These are phyloP conservation scores for Auanema sp. DNA, from an alignment of 2,888 invertebrate genomes.

Conservation along the genomic window DNA sequence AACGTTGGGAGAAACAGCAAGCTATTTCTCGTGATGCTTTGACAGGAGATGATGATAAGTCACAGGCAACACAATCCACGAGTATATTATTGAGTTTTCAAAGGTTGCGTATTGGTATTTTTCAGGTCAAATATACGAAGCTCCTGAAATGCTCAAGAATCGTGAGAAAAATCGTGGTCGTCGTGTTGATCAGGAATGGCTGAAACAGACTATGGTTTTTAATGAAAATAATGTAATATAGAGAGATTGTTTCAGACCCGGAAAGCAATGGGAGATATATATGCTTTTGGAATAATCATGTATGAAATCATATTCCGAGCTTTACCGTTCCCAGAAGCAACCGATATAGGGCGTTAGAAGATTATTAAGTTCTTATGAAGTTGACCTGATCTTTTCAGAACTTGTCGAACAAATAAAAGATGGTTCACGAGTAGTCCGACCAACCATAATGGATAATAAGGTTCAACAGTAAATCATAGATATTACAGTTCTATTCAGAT, in stretches of 20 bases:
- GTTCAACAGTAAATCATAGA: conserved; percentile 7
- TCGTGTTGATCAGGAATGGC: conserved; percentile 51
- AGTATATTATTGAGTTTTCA: conserved; percentile 26
- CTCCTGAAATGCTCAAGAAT: conserved; percentile 62
- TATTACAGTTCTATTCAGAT: conserved; percentile 10
- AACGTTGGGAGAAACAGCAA: conserved; percentile 60
- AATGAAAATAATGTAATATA: neutral
- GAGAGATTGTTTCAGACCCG: neutral
- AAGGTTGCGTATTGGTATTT: neutral
- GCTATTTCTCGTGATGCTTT: conserved; percentile 44
- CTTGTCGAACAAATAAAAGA: conserved; percentile 46
- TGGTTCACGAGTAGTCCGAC: conserved; percentile 49
- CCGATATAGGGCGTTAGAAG: conserved; percentile 42
- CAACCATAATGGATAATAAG: conserved; percentile 53
- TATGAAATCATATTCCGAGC: conserved; percentile 59
- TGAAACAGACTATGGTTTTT: conserved; percentile 27
- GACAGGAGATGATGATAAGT: conserved; percentile 51
- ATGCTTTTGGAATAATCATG: conserved; percentile 59
- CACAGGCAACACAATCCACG: conserved; percentile 54
- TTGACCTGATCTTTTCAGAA: conserved; percentile 21
- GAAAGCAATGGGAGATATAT: conserved; percentile 55
- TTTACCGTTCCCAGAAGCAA: conserved; percentile 54
- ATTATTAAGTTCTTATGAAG: neutral
- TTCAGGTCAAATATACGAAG: conserved; percentile 52
- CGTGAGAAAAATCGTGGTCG: conserved; percentile 51